Evolutionary conservation across 2,797 vertebrate genomes (phyloP).

Genomic region (Euthynnus affinis): DNA sequence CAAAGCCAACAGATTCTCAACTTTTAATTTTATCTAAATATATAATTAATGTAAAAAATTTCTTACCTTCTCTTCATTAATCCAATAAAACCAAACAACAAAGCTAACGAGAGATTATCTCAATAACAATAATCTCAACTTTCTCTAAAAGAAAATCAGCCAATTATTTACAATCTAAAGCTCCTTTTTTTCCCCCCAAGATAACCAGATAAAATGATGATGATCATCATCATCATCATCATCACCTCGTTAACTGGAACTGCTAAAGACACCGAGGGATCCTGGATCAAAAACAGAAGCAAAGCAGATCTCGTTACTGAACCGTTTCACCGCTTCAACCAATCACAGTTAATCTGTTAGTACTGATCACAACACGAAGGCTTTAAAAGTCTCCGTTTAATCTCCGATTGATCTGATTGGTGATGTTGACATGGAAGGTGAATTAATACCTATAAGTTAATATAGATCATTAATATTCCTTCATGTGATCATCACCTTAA

Average conservation of each 20-base stretch:
- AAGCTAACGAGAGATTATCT: no score
- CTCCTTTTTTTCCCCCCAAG: neutral
- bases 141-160: no score
- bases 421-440: conserved; percentile 13
- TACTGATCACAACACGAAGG: no score
- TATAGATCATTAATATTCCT: conserved; percentile 10
- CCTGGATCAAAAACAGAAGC: conserved; percentile 52
- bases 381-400: neutral
- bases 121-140: no score
- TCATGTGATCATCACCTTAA: conserved; percentile 50
- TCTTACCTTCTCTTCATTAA: no score
- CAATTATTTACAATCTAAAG: neutral
- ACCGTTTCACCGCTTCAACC: no score
- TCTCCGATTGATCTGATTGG: neutral
- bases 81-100: no score
- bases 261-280: conserved; percentile 45
- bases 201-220: neutral
- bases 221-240: conserved; percentile 10
- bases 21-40: no score
- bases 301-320: neutral
- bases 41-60: no score
- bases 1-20: no score
- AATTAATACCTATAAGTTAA: conserved; percentile 2
- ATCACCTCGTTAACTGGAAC: conserved; percentile 35
- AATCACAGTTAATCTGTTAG: neutral